Evolutionary conservation across 2,888 invertebrate species (phyloP), one percentile per base, ranked within the genome.

Genomic region (Zygothrica quintamaculata): DNA sequence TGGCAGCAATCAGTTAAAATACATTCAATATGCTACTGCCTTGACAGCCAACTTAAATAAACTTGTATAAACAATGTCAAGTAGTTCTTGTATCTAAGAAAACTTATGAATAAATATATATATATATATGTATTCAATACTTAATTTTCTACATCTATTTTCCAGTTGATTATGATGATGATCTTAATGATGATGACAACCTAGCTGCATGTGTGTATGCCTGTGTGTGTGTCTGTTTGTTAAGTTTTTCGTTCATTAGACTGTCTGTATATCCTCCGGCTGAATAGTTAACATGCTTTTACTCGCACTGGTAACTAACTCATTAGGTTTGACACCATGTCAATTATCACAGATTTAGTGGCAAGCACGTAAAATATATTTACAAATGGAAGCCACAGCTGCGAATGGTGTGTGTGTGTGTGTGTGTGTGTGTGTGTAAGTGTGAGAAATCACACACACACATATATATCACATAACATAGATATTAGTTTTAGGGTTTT

Each of bases 321-420:
- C 73, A 74, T 74, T 74, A 74, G 25, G 71, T 40, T 43, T 22
- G 56, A 22, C 44, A 52, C 48, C 29, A 11, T 51, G 58, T 51
- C 51, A 51, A 51, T 36, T 16, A 36, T 44, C 22, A 6, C 25
- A 43, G 66, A 59, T 66, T 48, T 43, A 22, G 47, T 31, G n/a
- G 12, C 6, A 4, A 29, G 46, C 51, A 42, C 16, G 58, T 58
- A 16, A 31, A 4, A 51, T 33, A 44, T 40, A 40, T 25, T 25
- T 40, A 42, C 29, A 25, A 26, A 12, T 42, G 6, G 22, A 6
- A 42, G 42, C 29, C 11, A 8, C 22, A 26, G 34, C 13, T 13
- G 31, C 18, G 5, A 22, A 22, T 22, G 1, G 39, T 16, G 33
- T 22, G 31, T 36, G 15, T 44, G 43, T 50, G 60, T 34, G 44